A percentile compares a stretch with the other conserved stretches of the same genome.
These are phyloP conservation scores for Fragum fragum DNA, from an alignment of 2,888 invertebrate genomes.

Conservation along the genomic window DNA sequence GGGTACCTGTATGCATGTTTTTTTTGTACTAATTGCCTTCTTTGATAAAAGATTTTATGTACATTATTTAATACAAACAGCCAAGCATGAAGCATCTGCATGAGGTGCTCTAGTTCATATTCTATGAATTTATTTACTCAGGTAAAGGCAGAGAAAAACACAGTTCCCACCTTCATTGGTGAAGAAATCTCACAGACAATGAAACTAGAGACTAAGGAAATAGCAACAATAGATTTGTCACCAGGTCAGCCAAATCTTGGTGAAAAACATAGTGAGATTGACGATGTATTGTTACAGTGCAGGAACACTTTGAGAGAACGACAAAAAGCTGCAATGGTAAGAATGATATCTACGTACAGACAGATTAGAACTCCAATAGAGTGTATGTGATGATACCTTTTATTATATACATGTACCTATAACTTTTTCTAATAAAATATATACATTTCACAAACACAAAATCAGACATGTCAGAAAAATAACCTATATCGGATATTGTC, in stretches of 20 bases:
- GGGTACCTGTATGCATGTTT: too few species aligned
- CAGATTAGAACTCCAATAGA: too few species aligned
- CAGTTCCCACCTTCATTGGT: neutral
- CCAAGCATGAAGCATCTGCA: neutral
- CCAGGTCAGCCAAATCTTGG: neutral
- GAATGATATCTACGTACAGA: too few species aligned
- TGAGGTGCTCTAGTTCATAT: neutral
- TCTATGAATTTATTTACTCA: neutral
- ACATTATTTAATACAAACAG: neutral
- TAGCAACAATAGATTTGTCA: neutral
- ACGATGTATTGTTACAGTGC: constrained; percentile 65
- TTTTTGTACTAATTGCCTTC: too few species aligned
- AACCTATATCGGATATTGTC: neutral
- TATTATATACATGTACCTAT: too few species aligned
- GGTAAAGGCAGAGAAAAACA: neutral
- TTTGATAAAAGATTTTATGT: neutral
- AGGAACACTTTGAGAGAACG: constrained; percentile 67
- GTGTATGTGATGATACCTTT: neutral
- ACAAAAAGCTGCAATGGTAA: constrained; percentile 74
- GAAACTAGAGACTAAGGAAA: neutral
- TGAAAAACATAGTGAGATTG: constrained; percentile 14
- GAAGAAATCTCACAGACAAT: neutral
- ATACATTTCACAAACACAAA: too few species aligned
- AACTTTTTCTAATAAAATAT: too few species aligned
- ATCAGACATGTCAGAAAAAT: too few species aligned